A percentile compares a stretch with the other conserved stretches of the same genome.
Conservation (phyloP, 2,888 invertebrate genomes). For the Xanthia icteritia region DNA sequence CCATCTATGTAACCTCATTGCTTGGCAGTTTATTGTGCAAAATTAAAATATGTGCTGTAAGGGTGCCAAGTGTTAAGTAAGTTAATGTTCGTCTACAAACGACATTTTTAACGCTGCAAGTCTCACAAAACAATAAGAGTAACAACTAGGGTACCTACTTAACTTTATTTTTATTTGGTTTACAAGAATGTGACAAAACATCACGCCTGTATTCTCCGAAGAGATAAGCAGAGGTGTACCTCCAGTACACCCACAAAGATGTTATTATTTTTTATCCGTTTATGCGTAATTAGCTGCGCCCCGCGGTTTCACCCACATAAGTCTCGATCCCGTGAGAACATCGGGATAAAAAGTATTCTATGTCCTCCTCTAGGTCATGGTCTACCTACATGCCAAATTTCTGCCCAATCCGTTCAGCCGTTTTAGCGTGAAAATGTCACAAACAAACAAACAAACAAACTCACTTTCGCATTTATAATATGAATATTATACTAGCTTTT, state of each 20-base stretch:
- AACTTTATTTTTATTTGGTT: background rate
- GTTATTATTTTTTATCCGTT: background rate
- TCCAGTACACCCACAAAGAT: background rate
- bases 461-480: no score
- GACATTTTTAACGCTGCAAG: slow-evolving; percentile 34
- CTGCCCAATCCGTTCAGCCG: no score
- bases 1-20: slow-evolving; percentile 40
- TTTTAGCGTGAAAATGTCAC: no score
- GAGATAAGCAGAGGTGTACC: no score
- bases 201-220: background rate
- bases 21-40: slow-evolving; percentile 49
- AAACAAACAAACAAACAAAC: no score
- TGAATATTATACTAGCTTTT: no score
- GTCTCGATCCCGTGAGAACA: no score
- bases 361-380: no score
- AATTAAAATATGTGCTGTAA: slow-evolving; percentile 41
- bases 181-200: background rate
- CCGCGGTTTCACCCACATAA: no score
- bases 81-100: slow-evolving; percentile 40
- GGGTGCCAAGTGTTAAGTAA: slow-evolving; percentile 49
- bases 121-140: slow-evolving; percentile 14
- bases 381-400: no score
- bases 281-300: no score
- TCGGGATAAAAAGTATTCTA: no score
- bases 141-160: background rate